These are phyloP conservation scores for Aplysina aerophoba DNA, from an alignment of 37 sponge, comb jelly and placozoan species.

Conservation along the genomic window DNA sequence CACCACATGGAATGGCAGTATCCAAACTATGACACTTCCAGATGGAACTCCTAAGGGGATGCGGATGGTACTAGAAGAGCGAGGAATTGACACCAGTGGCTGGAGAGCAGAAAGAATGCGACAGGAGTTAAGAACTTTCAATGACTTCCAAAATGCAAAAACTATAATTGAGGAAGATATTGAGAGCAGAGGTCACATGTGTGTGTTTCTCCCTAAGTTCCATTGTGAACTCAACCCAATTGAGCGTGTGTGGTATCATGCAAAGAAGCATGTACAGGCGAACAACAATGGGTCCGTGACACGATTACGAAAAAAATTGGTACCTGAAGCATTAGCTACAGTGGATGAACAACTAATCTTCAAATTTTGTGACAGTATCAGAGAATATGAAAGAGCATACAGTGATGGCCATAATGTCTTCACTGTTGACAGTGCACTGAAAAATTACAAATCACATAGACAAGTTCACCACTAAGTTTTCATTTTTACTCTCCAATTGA, in stretches of 20 bases:
- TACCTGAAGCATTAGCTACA: conserved; percentile 33
- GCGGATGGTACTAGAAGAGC: conserved; percentile 41
- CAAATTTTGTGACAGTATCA: background rate
- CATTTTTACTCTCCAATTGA: background rate
- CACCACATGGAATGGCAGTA: conserved; percentile 46
- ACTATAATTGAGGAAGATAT: conserved; percentile 11
- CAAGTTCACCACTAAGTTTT: background rate
- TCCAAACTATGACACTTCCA: conserved; percentile 13
- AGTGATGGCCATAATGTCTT: conserved; percentile 5
- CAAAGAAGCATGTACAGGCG: conserved; percentile 40
- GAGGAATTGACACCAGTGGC: conserved; percentile 35
- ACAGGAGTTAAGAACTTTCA: conserved; percentile 25
- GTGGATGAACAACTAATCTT: background rate
- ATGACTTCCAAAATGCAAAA: conserved; percentile 42
- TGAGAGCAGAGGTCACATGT: conserved; percentile 10
- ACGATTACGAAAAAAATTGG: conserved; percentile 44
- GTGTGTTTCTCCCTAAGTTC: conserved; percentile 50
- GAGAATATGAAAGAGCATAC: background rate
- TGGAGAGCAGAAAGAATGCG: conserved; percentile 49
- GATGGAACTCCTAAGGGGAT: conserved; percentile 40
- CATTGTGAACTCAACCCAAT: conserved; percentile 65
- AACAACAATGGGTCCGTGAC: conserved; percentile 47
- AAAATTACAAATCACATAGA: conserved; percentile 18
- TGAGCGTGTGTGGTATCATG: conserved; percentile 47
- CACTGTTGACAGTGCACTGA: background rate